These are phyloP conservation scores for Cricetomys ansorgei DNA, from an alignment of 2,113 vertebrate species.

Conservation along the genomic window DNA sequence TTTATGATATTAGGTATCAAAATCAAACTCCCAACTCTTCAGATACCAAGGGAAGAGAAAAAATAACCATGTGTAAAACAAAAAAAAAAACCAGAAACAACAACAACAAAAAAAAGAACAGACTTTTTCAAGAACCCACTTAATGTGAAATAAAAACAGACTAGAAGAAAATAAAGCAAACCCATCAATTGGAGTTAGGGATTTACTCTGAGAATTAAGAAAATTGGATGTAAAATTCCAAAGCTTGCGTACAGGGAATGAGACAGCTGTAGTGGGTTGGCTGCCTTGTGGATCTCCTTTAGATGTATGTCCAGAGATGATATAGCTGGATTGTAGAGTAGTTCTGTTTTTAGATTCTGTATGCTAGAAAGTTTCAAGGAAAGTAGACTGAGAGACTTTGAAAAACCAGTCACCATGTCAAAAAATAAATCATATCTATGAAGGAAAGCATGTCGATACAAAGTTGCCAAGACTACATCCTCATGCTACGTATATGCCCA, in stretches of 20 bases:
- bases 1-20: not conserved
- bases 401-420: not conserved
- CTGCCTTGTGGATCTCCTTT: not conserved
- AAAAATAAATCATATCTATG: not conserved
- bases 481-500: not conserved
- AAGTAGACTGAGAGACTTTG: not conserved
- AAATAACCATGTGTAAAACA: not conserved
- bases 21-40: not conserved
- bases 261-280: not conserved
- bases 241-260: not conserved
- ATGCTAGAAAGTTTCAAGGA: not conserved
- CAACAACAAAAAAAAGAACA: not conserved
- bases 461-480: not conserved
- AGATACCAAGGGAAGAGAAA: slow-evolving; percentile 5
- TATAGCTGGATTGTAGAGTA: not conserved
- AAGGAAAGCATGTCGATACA: not conserved
- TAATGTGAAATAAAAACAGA: not conserved
- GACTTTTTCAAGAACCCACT: not conserved
- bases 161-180: not conserved
- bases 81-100: not conserved
- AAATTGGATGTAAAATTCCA: not conserved
- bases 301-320: not conserved
- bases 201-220: not conserved
- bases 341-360: not conserved
- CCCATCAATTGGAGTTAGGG: not conserved